Evolutionary conservation across 2,797 vertebrate species (phyloP).

Genomic region (Melanogrammus aeglefinus): DNA sequence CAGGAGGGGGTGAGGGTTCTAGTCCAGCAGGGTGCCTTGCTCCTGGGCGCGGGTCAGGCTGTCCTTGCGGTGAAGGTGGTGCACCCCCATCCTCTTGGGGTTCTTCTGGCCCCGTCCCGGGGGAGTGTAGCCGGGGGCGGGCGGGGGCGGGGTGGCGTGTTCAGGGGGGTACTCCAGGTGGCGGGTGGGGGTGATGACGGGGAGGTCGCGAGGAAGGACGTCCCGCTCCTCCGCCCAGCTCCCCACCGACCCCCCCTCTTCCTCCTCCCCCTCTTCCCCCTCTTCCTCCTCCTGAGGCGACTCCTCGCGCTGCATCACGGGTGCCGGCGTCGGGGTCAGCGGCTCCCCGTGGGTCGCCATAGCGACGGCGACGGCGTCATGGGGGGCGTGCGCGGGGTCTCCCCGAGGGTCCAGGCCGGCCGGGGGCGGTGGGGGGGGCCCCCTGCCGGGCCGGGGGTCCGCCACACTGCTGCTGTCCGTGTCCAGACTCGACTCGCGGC

Average conservation of each 20-base stretch:
- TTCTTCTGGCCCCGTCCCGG: constrained; percentile 81
- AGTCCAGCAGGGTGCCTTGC: constrained; percentile 93
- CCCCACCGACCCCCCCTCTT: constrained; percentile 62
- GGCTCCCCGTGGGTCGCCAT: constrained; percentile 39
- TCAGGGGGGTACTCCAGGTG: constrained; percentile 33
- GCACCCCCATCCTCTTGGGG: constrained; percentile 96
- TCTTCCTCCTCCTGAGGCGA: constrained; percentile 32
- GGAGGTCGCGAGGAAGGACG: constrained; percentile 71
- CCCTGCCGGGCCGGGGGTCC: constrained; percentile 65
- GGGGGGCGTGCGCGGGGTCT: constrained; percentile 56
- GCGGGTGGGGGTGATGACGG: constrained; percentile 51
- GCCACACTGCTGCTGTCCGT: constrained; percentile 76
- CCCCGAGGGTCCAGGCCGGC: constrained; percentile 72
- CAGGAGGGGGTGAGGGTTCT: constrained; percentile 39
- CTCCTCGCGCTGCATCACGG: neutral
- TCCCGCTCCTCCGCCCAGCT: constrained; percentile 81
- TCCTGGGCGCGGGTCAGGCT: constrained; percentile 94
- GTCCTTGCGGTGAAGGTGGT: constrained; percentile 95
- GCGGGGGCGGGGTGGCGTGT: neutral
- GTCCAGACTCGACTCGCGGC: constrained; percentile 83
- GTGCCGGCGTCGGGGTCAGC: neutral
- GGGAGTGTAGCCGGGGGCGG: constrained; percentile 25
- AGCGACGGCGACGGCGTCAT: constrained; percentile 51
- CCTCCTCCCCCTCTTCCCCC: constrained; percentile 69
- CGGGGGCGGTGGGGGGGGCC: constrained; percentile 60